These are phyloP conservation scores for Mythimna impura DNA, from an alignment of 2,888 invertebrate genomes.

Conservation along the genomic window DNA sequence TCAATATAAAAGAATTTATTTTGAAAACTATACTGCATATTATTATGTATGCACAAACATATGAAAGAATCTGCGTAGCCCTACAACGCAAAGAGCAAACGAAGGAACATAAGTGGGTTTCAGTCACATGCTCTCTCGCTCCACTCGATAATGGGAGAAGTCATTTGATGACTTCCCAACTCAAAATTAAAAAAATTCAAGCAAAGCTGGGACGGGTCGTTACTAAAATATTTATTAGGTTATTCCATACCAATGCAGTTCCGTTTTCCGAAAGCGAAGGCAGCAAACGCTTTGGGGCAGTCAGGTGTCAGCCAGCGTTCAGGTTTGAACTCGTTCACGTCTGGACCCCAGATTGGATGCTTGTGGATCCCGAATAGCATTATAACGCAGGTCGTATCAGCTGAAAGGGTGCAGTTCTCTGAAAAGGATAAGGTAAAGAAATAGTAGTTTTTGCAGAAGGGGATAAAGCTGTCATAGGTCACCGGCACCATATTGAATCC, in stretches of 20 bases:
- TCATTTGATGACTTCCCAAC: too few relatives aligned
- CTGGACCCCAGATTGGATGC: conserved; percentile 77
- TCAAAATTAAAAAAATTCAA: background rate
- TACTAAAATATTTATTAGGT: background rate
- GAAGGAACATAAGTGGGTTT: too few relatives aligned
- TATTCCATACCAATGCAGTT: conserved; percentile 74
- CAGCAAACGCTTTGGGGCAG: conserved; percentile 70
- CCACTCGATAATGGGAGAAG: too few relatives aligned
- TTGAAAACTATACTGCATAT: too few relatives aligned
- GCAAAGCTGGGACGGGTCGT: background rate
- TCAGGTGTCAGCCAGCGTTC: conserved; percentile 77
- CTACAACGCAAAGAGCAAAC: too few relatives aligned
- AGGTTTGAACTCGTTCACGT: conserved; percentile 75
- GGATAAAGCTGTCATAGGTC: background rate
- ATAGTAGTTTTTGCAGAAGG: background rate
- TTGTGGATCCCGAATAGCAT: conserved; percentile 74
- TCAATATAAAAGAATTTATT: too few relatives aligned
- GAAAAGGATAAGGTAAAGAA: conserved; percentile 11
- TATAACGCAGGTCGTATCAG: conserved; percentile 73
- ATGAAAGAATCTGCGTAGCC: too few relatives aligned
- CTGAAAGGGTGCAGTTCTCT: conserved; percentile 77
- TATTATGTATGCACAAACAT: too few relatives aligned
- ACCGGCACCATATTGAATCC: background rate
- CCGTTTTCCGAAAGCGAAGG: conserved; percentile 77
- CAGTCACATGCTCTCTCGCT: too few relatives aligned